Base-by-base conservation (phyloP, 1,140 invertebrate genomes). In the Drosophila kurseongensis region DNA sequence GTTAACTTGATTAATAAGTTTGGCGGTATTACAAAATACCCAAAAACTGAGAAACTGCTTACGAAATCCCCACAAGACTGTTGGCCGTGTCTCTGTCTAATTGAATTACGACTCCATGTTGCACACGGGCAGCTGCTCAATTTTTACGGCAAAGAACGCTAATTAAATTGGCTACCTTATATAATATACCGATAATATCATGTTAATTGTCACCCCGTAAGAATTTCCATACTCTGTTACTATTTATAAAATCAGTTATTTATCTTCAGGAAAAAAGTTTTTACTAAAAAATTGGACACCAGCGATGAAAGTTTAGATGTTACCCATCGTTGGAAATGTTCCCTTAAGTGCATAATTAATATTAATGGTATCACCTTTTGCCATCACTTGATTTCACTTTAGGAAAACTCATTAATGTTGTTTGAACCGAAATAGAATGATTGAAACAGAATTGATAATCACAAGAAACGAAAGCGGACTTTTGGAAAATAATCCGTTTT, bases 1-100 rank as follows among this genome's bases (percentile, higher is more conserved):
- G 83, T 76, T 78, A 86, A 79, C 61, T 89, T 89, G 79, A 89
- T 89, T 89, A 83, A 89, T 88, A 83, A 65, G 50, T 47, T 79
- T 52, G 55, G 32, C 48, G 56, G 66, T 88, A 89, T 88, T 88
- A 88, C 83, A 73, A 88, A 88, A 88, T 89, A 88, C 55, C 51
- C 63, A 7, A 88, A 75, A 82, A 42, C 71, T 72, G 73, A 10
- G 16, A 38, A 18, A 29, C n/a, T 16, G 56, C 81, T 84, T 84
- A 85, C 55, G 81, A 84, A 80, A 84, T 65, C 60, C 44, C 36
- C 27, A 50, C 40, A 38, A 59, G 54, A 42, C 32, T 35, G 32
- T 50, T 35, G 40, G 9, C 38, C 42, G 47, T 45, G 10, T 27
- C 42, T 57, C 60, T 52, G 14, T 60, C 47, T 75, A 66, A 58